These are phyloP conservation scores for Zoanthus solanderi DNA, from an alignment of 92 coral and sea anemone species.

Conservation along the genomic window DNA sequence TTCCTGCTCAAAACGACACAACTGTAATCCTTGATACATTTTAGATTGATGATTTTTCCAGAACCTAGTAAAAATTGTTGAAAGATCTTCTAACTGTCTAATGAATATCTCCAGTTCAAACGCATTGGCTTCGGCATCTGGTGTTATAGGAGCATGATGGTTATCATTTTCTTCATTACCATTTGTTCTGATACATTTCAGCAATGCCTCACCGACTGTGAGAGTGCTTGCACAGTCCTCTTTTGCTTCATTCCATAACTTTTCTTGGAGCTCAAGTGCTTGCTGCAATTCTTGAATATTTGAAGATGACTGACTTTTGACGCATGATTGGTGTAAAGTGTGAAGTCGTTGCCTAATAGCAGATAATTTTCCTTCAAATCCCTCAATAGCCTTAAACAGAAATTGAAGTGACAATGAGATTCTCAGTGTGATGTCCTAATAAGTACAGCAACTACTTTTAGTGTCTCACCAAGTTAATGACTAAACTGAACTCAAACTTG, in stretches of 20 bases:
- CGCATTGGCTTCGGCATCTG: conserved; percentile 82
- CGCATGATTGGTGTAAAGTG: conserved; percentile 65
- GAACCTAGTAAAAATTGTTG: conserved; percentile 68
- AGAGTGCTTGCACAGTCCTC: conserved; percentile 92
- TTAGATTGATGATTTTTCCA: conserved; percentile 81
- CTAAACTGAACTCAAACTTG: no score
- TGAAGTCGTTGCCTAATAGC: conserved; percentile 70
- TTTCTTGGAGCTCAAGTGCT: conserved; percentile 79
- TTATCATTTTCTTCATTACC: conserved; percentile 57
- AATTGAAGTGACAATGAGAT: neutral
- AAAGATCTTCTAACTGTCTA: conserved; percentile 62
- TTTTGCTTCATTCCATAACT: conserved; percentile 95
- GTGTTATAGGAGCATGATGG: conserved; percentile 47
- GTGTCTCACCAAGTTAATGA: no score
- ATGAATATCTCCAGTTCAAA: conserved; percentile 80
- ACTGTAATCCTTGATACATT: conserved; percentile 85
- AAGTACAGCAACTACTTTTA: no score
- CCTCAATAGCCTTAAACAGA: conserved; percentile 88
- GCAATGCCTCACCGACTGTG: conserved; percentile 76
- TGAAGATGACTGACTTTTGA: conserved; percentile 74
- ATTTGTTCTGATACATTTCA: conserved; percentile 82
- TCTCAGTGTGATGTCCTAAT: no score
- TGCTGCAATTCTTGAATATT: conserved; percentile 84
- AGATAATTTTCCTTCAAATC: conserved; percentile 76
- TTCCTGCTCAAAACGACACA: conserved; percentile 89